A percentile compares a stretch with the other conserved stretches of the same genome.
phyloP scores from a whole-genome alignment of 2,888 invertebrate genomes.

The Tachystola acroxantha region DNA sequence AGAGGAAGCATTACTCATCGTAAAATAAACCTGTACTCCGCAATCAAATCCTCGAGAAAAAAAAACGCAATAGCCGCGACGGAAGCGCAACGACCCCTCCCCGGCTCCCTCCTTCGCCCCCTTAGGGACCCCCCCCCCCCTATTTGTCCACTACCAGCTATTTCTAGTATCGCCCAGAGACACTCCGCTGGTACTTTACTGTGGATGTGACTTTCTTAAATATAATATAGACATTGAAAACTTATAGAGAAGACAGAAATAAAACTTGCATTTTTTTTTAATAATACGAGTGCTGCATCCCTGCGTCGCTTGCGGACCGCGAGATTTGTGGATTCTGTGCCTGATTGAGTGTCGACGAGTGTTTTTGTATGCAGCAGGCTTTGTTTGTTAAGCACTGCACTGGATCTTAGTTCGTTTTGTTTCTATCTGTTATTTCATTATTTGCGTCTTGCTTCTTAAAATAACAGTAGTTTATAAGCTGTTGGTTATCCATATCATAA shows the following conservation, averaged over 20 bases:
- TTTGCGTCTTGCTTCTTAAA: no score
- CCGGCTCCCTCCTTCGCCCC: conserved; percentile 14
- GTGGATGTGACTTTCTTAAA: conserved; percentile 46
- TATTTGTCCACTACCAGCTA: conserved; percentile 43
- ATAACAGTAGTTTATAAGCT: no score
- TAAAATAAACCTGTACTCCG: neutral
- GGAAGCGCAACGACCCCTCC: conserved; percentile 41
- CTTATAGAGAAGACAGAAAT: neutral
- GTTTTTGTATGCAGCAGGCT: no score
- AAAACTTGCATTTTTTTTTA: neutral
- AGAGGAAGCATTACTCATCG: conserved; percentile 2
- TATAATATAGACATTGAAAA: conserved; percentile 26
- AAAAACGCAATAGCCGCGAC: conserved; percentile 44
- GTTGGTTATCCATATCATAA: no score
- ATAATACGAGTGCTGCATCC: no score
- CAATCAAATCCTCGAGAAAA: conserved; percentile 17
- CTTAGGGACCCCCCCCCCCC: conserved; percentile 17
- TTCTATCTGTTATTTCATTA: no score
- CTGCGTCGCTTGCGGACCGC: no score
- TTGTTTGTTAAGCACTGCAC: no score
- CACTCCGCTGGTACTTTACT: conserved; percentile 63
- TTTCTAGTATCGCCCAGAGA: conserved; percentile 55
- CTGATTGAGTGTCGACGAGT: no score
- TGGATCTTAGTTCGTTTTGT: no score
- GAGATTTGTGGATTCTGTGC: no score